These are phyloP conservation scores for Leguminivora glycinivorella DNA, from an alignment of 1,140 invertebrate genomes.

Conservation along the genomic window DNA sequence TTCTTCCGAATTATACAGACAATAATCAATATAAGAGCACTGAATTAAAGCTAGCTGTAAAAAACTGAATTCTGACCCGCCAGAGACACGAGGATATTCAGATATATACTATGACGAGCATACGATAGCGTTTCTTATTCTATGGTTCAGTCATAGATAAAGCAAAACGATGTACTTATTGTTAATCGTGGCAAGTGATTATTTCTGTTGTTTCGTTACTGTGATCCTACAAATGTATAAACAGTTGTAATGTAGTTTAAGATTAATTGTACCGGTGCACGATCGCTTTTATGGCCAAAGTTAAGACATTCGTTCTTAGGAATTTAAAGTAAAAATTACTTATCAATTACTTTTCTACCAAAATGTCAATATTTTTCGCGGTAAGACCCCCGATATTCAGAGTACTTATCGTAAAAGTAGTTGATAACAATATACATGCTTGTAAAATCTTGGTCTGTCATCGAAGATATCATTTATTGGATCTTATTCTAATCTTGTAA, in stretches of 20 bases:
- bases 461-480: background rate
- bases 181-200: background rate
- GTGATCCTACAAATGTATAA: background rate
- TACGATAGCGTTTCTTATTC: background rate
- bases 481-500: background rate
- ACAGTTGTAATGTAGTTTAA: background rate
- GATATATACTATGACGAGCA: no score
- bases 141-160: conserved; percentile 3
- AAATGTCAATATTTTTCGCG: no score
- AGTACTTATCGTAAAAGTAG: background rate
- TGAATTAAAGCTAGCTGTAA: no score
- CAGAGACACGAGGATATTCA: no score
- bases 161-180: background rate
- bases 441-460: background rate
- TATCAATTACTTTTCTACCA: no score
- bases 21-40: background rate
- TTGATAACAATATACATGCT: background rate
- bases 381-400: background rate
- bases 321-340: no score
- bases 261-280: background rate
- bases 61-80: no score
- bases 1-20: background rate
- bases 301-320: background rate
- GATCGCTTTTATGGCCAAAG: background rate
- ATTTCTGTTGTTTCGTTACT: background rate